These are phyloP conservation scores for Drosophila quadrilineata DNA, from an alignment of 1,140 invertebrate species.

Conservation along the genomic window DNA sequence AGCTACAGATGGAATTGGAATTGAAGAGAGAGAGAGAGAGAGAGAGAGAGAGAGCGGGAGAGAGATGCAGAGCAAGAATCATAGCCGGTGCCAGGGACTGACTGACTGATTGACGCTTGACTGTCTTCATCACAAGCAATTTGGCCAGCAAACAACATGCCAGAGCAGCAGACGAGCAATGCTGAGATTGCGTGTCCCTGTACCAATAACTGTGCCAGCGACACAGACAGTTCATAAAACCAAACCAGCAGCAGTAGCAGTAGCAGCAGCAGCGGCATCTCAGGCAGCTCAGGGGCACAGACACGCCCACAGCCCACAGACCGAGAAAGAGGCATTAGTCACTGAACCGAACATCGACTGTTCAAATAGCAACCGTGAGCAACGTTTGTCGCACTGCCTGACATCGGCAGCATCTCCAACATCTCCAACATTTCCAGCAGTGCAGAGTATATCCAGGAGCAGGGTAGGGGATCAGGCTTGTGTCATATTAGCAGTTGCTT, in stretches of 20 bases:
- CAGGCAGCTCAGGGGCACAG: conserved; percentile 30
- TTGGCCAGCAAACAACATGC: conserved; percentile 76
- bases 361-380: conserved; percentile 22
- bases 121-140: conserved; percentile 79
- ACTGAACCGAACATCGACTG: conserved; percentile 16
- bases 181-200: conserved; percentile 65
- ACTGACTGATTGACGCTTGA: conserved; percentile 50
- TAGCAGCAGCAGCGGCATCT: conserved; percentile 52
- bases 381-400: conserved; percentile 11
- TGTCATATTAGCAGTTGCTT: conserved; percentile 77
- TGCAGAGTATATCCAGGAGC: conserved; percentile 1
- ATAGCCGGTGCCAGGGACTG: conserved; percentile 29
- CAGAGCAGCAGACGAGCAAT: conserved; percentile 30
- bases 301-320: conserved; percentile 22
- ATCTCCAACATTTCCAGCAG: too few species aligned
- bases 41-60: conserved; percentile 36
- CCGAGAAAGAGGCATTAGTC: conserved; percentile 10
- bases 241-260: conserved; percentile 59
- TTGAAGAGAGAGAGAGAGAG: conserved; percentile 35
- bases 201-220: conserved; percentile 46
- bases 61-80: conserved; percentile 6
- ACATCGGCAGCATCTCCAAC: conserved; percentile 4
- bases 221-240: conserved; percentile 76
- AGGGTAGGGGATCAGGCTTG: conserved; percentile 50
- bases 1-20: conserved; percentile 36